phyloP scores from a whole-genome alignment of 2,113 vertebrate genomes.

The Acanthisitta chloris region DNA sequence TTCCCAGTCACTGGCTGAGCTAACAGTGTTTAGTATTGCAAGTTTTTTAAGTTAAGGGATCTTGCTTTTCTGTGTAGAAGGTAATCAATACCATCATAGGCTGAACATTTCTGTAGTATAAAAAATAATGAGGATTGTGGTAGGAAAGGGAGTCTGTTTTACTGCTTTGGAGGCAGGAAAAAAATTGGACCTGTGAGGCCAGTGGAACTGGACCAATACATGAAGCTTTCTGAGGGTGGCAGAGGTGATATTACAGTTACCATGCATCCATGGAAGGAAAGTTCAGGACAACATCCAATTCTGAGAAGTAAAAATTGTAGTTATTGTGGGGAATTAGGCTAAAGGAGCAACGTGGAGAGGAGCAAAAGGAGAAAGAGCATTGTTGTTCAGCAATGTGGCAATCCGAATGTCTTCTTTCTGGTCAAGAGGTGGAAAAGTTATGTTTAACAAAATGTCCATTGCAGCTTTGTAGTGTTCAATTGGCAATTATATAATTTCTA shows the following conservation, averaged over 20 bases:
- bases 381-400: rapidly evolving
- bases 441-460: not conserved
- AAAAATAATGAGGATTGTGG: not conserved
- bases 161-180: not conserved
- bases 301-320: not conserved
- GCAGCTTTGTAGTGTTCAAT: not conserved
- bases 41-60: not conserved
- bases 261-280: not conserved
- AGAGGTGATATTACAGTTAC: not conserved
- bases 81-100: not conserved
- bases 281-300: not conserved
- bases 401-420: not conserved
- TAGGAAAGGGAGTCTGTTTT: not conserved
- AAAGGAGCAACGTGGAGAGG: not conserved
- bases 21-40: not conserved
- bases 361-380: not conserved
- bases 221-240: not conserved
- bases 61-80: not conserved
- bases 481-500: not conserved
- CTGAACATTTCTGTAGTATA: not conserved
- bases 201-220: not conserved
- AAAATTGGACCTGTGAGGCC: not conserved
- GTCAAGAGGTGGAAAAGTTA: not conserved
- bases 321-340: not conserved
- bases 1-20: not conserved